Evolutionary conservation across 2,888 invertebrate genomes (phyloP).

Genomic region (Liopterus haemorrhoidalis): DNA sequence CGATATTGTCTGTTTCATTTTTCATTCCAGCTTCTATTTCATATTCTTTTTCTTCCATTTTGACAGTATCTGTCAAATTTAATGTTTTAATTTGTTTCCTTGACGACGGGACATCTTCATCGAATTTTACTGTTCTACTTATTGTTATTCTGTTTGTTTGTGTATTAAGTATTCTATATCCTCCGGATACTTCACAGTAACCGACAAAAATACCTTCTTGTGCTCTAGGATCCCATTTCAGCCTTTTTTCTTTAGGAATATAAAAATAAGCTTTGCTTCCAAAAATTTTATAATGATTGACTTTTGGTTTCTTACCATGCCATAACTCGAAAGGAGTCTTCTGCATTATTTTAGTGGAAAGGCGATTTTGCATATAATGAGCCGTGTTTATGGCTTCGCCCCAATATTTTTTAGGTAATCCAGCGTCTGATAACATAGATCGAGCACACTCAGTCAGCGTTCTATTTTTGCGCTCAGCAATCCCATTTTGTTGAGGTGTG

Average conservation of each 20-base stretch:
- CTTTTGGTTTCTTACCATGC: conserved; percentile 36
- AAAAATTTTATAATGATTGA: conserved; percentile 39
- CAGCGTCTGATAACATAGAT: conserved; percentile 31
- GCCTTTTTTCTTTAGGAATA: conserved; percentile 37
- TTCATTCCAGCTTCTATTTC: no score
- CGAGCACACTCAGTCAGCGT: conserved; percentile 38
- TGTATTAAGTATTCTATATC: conserved; percentile 27
- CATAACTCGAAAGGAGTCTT: conserved; percentile 40
- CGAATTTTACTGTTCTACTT: no score
- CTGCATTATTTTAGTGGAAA: conserved; percentile 16
- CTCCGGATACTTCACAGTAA: conserved; percentile 34
- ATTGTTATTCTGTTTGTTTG: no score
- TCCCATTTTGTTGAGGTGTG: conserved; percentile 41
- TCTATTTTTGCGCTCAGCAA: conserved; percentile 38
- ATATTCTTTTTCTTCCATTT: no score
- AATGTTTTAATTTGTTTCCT: no score
- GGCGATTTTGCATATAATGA: conserved; percentile 28
- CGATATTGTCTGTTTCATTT: no score
- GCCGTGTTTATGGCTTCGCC: conserved; percentile 37
- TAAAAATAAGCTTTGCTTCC: conserved; percentile 38
- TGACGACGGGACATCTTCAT: no score
- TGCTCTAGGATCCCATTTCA: conserved; percentile 38
- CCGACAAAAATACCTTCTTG: conserved; percentile 37
- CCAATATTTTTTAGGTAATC: conserved; percentile 33
- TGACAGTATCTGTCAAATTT: no score